Base-by-base conservation (phyloP, 2,888 invertebrate genomes). In the Troglohyphantes excavatus region DNA sequence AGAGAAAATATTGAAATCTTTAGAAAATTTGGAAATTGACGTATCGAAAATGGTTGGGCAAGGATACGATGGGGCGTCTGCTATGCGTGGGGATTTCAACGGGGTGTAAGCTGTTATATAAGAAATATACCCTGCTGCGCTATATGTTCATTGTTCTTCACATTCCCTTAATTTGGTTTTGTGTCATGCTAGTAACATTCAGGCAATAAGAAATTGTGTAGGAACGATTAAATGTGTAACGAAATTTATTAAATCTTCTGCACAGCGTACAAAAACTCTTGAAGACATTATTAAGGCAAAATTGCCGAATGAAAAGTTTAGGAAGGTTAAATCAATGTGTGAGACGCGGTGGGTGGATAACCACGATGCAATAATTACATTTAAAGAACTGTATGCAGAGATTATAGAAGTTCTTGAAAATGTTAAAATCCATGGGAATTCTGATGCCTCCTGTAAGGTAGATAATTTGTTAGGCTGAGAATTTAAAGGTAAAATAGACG, bases 71-170 rank as follows among this genome's bases (percentile, higher is more conserved):
- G 75, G 75, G 3, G 75, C 75, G 0, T 7, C 59, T n/a, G 17
- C 59, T n/a, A 75, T 75, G 75, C 1, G 9, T 0, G 75, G 75
- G 21, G 43, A 26, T 13, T 53, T 75, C 21, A 75, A 27, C 2
- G 75, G 76, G 75, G 11, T 27, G 13, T 53, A 75, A 59, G 53
- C 59, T 6, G 9, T 2, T 7, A 43, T 75, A 6, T 0, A 13
- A 76, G 63, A 29, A 29, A n/a, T 0, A 11, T 11, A 19, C 26
- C 76, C 76, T 17, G 11, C 27, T 19, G 76, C 76, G 3, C 0
- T 76, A 0, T 76, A 29, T 27, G 76, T 76, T 9, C 76, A 76
- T 21, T 75, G 75, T 27, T 17, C 53, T 7, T 46, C 75, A 5
- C 75, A 46, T 46, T 33, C 21, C 17, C 27, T 75, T 5, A 75